Base-by-base conservation (phyloP, 2,888 invertebrate species). In the Cephus pygmeus region DNA sequence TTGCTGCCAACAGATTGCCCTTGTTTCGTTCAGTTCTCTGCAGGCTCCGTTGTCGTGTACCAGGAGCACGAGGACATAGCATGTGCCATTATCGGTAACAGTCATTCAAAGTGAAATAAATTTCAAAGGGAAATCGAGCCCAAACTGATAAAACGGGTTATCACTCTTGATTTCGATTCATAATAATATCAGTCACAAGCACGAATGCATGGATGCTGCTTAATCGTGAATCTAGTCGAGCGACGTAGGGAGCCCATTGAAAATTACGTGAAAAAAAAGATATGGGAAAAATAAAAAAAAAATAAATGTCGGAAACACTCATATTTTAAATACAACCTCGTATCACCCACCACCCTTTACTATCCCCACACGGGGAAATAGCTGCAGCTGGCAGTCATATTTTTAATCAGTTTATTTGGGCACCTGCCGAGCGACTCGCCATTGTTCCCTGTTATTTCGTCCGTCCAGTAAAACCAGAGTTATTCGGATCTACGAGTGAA, bases 1-100 rank as follows among this genome's bases (percentile, higher is more conserved):
- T 83, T 84, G 83, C 80, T 76, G 73, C 79, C 86, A 85, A 86
- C 86, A 81, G 83, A 85, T 86, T 83, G 83, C 85, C 81, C 56
- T 23, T 56, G 56, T 56, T 56, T 23, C 56, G 56, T 9, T 23
- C 56, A 2, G 56, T 9, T 1, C 56, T 23, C 56, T 23, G 9
- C 56, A 56, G 56, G 15, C 9, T 56, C 23, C 1, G 56, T 6
- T 23, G 1, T 23, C 23, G 23, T 9, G 56, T 56, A 23, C 23
- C 56, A 6, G 40, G 15, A 40, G 40, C 15, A 56, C 56, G 56
- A 9, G 56, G 23, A 56, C 6, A 23, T 2, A 56, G 2, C 23
- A 56, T 6, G 56, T 56, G 23, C 56, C 56, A 23, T 56, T 56
- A 56, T 56, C 56, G 56, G 23, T 23, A 23, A 23, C 9, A 23